Base-by-base conservation (phyloP, 2,888 invertebrate genomes). In the Drosophila sordidula region DNA sequence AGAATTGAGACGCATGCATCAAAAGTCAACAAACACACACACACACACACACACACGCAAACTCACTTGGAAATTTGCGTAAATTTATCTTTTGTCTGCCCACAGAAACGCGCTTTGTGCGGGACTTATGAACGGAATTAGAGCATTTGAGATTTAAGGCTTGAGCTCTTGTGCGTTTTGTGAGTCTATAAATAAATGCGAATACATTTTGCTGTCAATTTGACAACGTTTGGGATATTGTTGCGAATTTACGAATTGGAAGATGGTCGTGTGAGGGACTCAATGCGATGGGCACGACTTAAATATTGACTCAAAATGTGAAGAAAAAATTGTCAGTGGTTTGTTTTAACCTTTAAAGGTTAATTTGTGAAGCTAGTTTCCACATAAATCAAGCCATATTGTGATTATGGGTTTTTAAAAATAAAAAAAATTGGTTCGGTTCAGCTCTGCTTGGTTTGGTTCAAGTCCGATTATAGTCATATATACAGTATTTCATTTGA, bases 51-150 rank as follows among this genome's bases (percentile, higher is more conserved):
- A 18, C 57, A 25, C 36, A 34, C n/a, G 38, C 39, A 42, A 18
- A 51, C 41, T 47, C 38, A 44, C 38, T 49, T 46, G 56, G 47
- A 63, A 62, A 72, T 67, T 64, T 57, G 16, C 41, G 58, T 62
- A 77, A 88, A 83, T 86, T 83, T 64, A 83, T 72, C 83, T 83
- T 86, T 88, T 86, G 86, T 78, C 58, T 63, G 68, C 42, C 32
- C 36, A 50, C 46, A 61, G 51, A 54, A 73, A 39, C 25, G 29
- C 39, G 34, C 14, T 49, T 36, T 59, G n/a, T 42, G 42, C 29
- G 3, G 29, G 29, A 8, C 29, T 29, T 9, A 29, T 29, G 29
- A 9, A 29, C 49, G 38, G 57, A 80, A 85, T 75, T 87, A 59
- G 87, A 73, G 70, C 74, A 75, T 67, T 69, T 59, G 52, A 64